A percentile compares a stretch with the other conserved stretches of the same genome.
phyloP scores from a whole-genome alignment of 2,888 invertebrate species.

The Cyaniris semiargus region DNA sequence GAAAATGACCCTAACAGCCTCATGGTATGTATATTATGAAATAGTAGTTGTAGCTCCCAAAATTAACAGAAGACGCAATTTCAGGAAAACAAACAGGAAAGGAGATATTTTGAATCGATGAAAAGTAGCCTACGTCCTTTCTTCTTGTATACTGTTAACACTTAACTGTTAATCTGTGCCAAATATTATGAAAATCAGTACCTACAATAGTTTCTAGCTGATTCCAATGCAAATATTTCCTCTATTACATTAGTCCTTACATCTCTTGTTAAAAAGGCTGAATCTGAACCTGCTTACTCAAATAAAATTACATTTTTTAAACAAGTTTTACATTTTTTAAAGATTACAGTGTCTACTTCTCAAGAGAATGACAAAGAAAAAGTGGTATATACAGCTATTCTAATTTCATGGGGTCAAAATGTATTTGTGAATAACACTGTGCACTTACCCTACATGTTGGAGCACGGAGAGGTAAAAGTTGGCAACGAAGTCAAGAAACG shows the following conservation, averaged over 20 bases:
- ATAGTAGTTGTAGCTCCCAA: neutral
- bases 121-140: neutral
- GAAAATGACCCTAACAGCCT: slow-evolving; percentile 65
- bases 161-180: no score
- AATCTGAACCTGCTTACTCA: neutral
- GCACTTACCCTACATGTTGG: slow-evolving; percentile 71
- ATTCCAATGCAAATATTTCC: no score
- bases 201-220: no score
- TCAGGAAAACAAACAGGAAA: no score
- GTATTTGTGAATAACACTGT: slow-evolving; percentile 51
- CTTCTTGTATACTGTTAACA: no score
- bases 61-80: neutral
- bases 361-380: slow-evolving; percentile 45
- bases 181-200: no score
- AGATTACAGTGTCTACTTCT: slow-evolving; percentile 63
- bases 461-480: slow-evolving; percentile 64
- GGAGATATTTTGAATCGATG: no score
- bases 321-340: slow-evolving; percentile 40
- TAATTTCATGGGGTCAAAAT: slow-evolving; percentile 67
- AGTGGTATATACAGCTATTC: slow-evolving; percentile 57
- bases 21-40: slow-evolving; percentile 47
- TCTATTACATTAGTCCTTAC: no score
- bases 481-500: slow-evolving; percentile 59
- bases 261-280: neutral
- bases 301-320: neutral